These are phyloP conservation scores for Cheilosia vulpina DNA, from an alignment of 2,888 invertebrate species.

Conservation along the genomic window DNA sequence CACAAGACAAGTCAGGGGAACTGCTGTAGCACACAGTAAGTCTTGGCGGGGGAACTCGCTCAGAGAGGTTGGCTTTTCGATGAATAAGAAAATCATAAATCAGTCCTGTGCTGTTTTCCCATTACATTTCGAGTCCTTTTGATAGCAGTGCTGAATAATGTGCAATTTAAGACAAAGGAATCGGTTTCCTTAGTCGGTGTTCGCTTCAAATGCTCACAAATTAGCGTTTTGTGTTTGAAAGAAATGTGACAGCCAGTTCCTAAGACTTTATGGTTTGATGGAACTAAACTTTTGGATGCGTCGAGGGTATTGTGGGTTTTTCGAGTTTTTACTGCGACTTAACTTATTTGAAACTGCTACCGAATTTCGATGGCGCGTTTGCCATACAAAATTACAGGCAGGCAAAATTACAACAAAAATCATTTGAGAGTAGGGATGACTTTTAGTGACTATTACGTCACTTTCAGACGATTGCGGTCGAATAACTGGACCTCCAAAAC, in stretches of 20 bases:
- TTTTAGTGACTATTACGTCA: too few species aligned
- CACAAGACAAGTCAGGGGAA: conserved; percentile 2
- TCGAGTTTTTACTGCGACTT: too few species aligned
- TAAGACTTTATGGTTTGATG: too few species aligned
- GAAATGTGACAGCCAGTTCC: not conserved
- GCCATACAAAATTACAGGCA: too few species aligned
- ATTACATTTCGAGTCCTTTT: not conserved
- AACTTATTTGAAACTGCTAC: too few species aligned
- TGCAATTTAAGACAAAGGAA: not conserved
- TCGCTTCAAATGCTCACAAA: conserved; percentile 3
- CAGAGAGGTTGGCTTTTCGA: not conserved
- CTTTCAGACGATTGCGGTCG: too few species aligned
- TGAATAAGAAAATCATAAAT: conserved; percentile 44
- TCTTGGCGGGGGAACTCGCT: not conserved
- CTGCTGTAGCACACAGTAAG: conserved; percentile 12
- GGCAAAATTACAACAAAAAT: too few species aligned
- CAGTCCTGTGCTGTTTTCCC: not conserved
- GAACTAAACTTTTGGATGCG: too few species aligned
- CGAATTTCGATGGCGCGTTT: too few species aligned
- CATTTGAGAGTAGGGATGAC: too few species aligned
- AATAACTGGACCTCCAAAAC: too few species aligned
- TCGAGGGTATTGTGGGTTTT: too few species aligned
- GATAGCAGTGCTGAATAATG: conserved; percentile 4
- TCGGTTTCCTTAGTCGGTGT: not conserved
- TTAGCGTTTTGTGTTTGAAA: not conserved